Evolutionary conservation across 2,888 invertebrate genomes (phyloP).

Genomic region (Amphimallon solstitiale): DNA sequence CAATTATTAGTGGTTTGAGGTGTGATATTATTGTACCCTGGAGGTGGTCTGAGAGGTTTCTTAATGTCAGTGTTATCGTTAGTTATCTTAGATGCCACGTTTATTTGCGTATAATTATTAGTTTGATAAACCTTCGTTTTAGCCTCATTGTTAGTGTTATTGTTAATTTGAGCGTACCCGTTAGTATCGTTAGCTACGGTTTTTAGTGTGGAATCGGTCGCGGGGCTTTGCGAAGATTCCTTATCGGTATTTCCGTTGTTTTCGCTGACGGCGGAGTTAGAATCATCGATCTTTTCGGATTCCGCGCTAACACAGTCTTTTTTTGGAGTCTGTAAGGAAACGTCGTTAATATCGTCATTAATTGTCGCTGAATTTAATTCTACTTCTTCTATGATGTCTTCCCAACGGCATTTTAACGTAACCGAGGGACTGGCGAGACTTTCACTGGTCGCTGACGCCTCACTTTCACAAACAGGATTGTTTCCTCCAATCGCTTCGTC

Average conservation of each 20-base stretch:
- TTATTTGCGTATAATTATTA: too few relatives aligned
- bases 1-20: not conserved
- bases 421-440: not conserved
- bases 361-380: not conserved
- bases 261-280: too few relatives aligned
- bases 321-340: not conserved
- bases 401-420: not conserved
- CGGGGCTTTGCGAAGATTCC: too few relatives aligned
- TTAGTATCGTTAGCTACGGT: not conserved
- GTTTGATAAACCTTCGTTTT: too few relatives aligned
- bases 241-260: too few relatives aligned
- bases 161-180: too few relatives aligned
- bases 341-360: not conserved
- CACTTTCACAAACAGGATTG: too few relatives aligned
- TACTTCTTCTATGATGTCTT: constrained; percentile 7
- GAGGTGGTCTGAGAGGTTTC: constrained; percentile 18
- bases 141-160: too few relatives aligned
- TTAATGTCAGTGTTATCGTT: not conserved
- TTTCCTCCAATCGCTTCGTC: not conserved
- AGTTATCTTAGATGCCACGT: not conserved
- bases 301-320: not conserved
- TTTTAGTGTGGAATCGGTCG: constrained; percentile 10
- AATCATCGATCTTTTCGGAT: not conserved
- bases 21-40: constrained; percentile 4
- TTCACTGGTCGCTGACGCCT: not conserved